These are phyloP conservation scores for Ateles fusciceps DNA, from an alignment of 2,797 vertebrate species.

Conservation along the genomic window DNA sequence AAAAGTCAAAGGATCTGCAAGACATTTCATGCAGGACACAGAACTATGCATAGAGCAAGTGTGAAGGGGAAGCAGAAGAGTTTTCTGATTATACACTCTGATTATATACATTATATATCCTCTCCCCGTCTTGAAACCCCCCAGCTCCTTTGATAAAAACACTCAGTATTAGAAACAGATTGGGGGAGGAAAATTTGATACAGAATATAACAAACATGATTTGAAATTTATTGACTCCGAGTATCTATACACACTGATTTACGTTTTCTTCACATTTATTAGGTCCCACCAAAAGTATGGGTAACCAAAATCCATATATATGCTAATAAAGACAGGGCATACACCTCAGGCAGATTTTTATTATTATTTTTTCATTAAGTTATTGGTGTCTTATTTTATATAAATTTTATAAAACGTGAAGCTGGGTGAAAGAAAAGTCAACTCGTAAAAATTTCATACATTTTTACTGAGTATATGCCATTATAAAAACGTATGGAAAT, in stretches of 20 bases:
- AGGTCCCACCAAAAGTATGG: background rate
- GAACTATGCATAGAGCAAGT: background rate
- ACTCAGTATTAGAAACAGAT: background rate
- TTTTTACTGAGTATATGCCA: background rate
- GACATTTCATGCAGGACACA: background rate
- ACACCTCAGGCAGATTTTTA: background rate
- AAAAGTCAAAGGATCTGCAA: background rate
- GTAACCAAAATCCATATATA: background rate
- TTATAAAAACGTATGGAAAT: background rate
- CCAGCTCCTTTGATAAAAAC: slow-evolving; percentile 12
- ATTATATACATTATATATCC: no score
- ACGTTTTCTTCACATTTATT: slow-evolving; percentile 36
- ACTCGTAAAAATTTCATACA: background rate
- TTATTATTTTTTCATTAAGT: background rate
- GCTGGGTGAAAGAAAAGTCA: background rate
- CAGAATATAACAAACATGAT: background rate
- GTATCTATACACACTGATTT: background rate
- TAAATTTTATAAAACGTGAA: background rate
- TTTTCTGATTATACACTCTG: background rate
- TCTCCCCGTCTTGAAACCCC: background rate
- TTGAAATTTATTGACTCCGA: background rate
- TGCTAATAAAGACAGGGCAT: background rate
- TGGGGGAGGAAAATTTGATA: background rate
- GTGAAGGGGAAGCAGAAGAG: background rate
- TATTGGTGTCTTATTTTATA: background rate